Evolutionary conservation across 1,140 invertebrate species (phyloP).

Genomic region (Cotesia chilonis): DNA sequence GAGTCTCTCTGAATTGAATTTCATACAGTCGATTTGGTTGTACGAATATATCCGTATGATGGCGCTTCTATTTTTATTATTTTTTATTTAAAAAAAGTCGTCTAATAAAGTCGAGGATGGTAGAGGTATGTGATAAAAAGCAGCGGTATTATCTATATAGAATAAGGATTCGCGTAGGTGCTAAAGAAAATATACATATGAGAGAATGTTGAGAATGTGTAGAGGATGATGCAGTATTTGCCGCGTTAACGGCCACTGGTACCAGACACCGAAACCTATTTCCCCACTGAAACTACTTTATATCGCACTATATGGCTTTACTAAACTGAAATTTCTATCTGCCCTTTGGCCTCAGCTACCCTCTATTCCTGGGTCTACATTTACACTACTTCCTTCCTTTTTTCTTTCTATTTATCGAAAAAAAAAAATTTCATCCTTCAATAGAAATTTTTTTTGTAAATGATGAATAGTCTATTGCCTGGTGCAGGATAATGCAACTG

Average conservation of each 20-base stretch:
- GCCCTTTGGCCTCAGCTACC: background rate
- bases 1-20: slow-evolving; percentile 22
- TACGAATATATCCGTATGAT: slow-evolving; percentile 12
- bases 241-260: slow-evolving; percentile 33
- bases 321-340: background rate
- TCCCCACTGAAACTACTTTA: slow-evolving; percentile 40
- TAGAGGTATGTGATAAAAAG: no score
- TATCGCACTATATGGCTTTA: slow-evolving; percentile 18
- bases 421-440: no score
- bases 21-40: slow-evolving; percentile 31
- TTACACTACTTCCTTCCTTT: no score
- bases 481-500: background rate
- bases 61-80: background rate
- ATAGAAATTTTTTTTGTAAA: no score
- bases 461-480: background rate
- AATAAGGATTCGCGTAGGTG: no score
- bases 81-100: no score
- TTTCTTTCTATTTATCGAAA: no score
- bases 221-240: slow-evolving; percentile 33
- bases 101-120: no score
- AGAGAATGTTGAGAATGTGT: background rate
- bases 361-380: no score
- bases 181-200: background rate
- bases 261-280: slow-evolving; percentile 49
- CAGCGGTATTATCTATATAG: no score